Conservation (phyloP, 2,888 invertebrate genomes). For the Leptopilina drosophilae region DNA sequence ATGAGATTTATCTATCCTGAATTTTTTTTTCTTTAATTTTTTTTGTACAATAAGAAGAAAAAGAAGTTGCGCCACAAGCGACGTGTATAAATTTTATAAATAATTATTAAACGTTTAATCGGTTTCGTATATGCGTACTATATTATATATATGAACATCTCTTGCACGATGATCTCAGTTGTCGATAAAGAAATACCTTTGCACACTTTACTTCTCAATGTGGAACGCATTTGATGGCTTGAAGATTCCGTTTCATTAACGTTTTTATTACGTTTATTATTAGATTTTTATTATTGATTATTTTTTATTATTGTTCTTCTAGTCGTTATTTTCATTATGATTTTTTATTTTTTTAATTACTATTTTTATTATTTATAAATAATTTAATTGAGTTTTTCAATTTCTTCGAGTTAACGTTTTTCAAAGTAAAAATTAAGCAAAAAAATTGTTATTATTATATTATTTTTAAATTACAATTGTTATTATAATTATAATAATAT, state of each 20-base stretch:
- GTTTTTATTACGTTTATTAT: too few species aligned
- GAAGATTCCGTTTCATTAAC: too few species aligned
- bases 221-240: not conserved
- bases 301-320: not conserved
- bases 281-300: not conserved
- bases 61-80: slow-evolving; percentile 45
- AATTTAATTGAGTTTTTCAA: too few species aligned
- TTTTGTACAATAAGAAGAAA: slow-evolving; percentile 46
- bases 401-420: too few species aligned
- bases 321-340: too few species aligned
- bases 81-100: slow-evolving; percentile 46
- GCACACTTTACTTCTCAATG: not conserved
- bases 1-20: slow-evolving; percentile 51
- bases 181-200: slow-evolving; percentile 17
- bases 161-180: not conserved
- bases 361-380: too few species aligned
- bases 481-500: too few species aligned
- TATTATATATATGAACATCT: slow-evolving; percentile 29
- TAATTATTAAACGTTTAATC: slow-evolving; percentile 48
- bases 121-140: slow-evolving; percentile 45
- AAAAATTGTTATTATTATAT: too few species aligned
- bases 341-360: too few species aligned
- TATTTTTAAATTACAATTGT: too few species aligned
- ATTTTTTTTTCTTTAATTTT: not conserved
- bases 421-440: too few species aligned